Evolutionary conservation across 2,113 vertebrate species (phyloP).

Genomic region (Pelecanoides urinatrix): DNA sequence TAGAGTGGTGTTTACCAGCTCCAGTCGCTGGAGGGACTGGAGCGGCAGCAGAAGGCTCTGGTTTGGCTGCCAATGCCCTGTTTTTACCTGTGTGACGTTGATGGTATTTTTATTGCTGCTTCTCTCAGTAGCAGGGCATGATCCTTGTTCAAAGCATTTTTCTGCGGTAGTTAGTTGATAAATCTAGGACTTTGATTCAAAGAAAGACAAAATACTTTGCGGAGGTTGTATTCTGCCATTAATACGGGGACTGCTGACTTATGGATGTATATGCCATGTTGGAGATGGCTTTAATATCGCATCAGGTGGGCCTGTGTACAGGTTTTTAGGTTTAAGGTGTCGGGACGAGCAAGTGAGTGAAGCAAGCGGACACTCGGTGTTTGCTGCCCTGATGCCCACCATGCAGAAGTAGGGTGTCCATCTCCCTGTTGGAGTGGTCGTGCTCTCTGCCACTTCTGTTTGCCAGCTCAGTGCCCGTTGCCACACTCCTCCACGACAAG

Average conservation of each 20-base stretch:
- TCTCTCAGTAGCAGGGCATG: background rate
- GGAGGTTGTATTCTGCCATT: background rate
- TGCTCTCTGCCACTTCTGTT: background rate
- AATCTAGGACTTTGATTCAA: background rate
- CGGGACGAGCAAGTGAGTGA: background rate
- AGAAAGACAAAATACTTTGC: background rate
- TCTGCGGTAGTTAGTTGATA: background rate
- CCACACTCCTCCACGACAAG: no score
- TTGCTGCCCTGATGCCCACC: background rate
- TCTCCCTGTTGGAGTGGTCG: background rate
- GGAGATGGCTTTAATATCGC: background rate
- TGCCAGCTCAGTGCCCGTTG: background rate
- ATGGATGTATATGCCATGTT: accelerated
- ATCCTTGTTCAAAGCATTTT: background rate
- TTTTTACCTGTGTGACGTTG: no score
- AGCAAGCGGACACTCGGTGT: background rate
- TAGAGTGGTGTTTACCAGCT: background rate
- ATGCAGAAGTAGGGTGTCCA: accelerated
- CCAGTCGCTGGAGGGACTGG: background rate
- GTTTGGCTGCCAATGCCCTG: background rate
- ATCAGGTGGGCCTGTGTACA: background rate
- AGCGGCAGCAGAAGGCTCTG: background rate
- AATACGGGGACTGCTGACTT: background rate
- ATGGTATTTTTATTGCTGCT: background rate
- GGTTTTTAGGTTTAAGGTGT: background rate